phyloP scores from a whole-genome alignment of 2,797 vertebrate genomes.

The Oreortyx pictus region DNA sequence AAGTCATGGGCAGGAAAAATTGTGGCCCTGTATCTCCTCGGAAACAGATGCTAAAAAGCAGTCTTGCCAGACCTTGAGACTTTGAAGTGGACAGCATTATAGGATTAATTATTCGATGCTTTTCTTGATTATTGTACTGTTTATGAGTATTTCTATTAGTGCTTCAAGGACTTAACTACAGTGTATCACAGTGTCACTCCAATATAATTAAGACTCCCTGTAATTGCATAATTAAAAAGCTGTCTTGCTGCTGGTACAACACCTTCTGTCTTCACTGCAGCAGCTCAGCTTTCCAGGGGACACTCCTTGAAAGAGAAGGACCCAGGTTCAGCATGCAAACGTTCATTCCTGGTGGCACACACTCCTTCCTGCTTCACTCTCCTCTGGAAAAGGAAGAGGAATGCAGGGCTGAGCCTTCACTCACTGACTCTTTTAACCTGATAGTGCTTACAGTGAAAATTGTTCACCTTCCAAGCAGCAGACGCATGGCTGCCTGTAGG shows the following conservation, averaged over 20 bases:
- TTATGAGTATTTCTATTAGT: slow-evolving; percentile 47
- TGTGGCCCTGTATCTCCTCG: slow-evolving; percentile 43
- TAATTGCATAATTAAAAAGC: slow-evolving; percentile 69
- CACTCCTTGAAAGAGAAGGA: background rate
- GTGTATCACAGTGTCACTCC: slow-evolving; percentile 23
- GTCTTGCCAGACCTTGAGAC: slow-evolving; percentile 58
- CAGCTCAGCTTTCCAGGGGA: background rate
- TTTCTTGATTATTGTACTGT: slow-evolving; percentile 61
- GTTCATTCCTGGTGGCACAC: accelerated
- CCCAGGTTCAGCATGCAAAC: accelerated
- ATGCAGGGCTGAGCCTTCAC: background rate
- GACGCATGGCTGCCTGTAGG: background rate
- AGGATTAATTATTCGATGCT: slow-evolving; percentile 64
- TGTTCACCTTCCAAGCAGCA: slow-evolving; percentile 31
- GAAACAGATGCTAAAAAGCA: slow-evolving; percentile 61
- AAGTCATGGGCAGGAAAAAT: slow-evolving; percentile 39
- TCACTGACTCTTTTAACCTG: background rate
- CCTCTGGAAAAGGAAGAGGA: background rate
- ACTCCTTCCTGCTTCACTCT: background rate
- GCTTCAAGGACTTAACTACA: slow-evolving; percentile 68
- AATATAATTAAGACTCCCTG: slow-evolving; percentile 50
- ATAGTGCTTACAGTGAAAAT: background rate
- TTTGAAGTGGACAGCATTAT: slow-evolving; percentile 23
- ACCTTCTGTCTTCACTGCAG: background rate
- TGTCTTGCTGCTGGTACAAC: slow-evolving; percentile 1